These are phyloP conservation scores for Chrysolina oricalcia DNA, from an alignment of 2,888 invertebrate genomes.

Conservation along the genomic window DNA sequence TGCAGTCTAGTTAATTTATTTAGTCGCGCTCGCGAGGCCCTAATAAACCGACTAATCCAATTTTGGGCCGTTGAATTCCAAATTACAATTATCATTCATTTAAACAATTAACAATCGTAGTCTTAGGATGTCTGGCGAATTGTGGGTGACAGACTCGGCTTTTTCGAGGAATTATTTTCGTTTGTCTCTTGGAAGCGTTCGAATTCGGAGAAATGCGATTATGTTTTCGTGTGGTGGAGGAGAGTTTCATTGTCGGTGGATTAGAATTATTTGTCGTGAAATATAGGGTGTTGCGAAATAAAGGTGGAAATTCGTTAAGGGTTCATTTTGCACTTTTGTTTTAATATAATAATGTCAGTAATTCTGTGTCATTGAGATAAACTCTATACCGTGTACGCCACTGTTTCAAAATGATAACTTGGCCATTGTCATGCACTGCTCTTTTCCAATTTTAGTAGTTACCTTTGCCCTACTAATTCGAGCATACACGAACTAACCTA, in stretches of 20 bases:
- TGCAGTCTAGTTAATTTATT: constrained; percentile 55
- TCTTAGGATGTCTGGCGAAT: constrained; percentile 33
- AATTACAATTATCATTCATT: constrained; percentile 58
- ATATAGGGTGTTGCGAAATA: too few relatives aligned
- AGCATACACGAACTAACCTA: too few relatives aligned
- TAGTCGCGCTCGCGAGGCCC: constrained; percentile 43
- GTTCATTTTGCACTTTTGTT: too few relatives aligned
- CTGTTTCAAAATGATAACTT: too few relatives aligned
- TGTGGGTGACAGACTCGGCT: constrained; percentile 2
- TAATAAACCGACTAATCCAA: constrained; percentile 56
- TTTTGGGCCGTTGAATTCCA: constrained; percentile 51
- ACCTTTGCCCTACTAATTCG: too few relatives aligned
- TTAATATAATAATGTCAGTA: too few relatives aligned
- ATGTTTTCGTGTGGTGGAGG: not conserved
- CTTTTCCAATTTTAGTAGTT: too few relatives aligned
- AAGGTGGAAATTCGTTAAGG: too few relatives aligned
- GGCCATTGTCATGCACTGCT: too few relatives aligned
- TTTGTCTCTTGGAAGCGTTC: not conserved
- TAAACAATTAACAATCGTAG: constrained; percentile 48
- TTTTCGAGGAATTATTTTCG: constrained; percentile 8
- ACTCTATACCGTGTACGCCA: too few relatives aligned
- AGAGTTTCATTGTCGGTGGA: not conserved
- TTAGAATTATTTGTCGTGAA: not conserved
- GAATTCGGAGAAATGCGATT: not conserved
- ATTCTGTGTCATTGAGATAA: too few relatives aligned